Base-by-base conservation (phyloP, 1,140 invertebrate species). In the Leptonema lineaticorne region DNA sequence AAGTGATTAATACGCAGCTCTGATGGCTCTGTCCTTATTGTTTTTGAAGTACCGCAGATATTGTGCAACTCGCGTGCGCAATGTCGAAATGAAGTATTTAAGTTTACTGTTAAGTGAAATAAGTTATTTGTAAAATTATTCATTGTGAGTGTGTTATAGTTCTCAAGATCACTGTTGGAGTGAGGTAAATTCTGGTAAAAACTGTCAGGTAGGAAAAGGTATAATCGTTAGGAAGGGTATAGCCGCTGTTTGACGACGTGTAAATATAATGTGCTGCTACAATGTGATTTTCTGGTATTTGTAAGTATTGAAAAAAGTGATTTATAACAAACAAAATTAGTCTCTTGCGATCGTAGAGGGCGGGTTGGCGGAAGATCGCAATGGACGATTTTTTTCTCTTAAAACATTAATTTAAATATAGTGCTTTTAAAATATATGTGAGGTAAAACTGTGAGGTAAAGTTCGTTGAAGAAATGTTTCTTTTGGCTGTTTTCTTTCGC, bases 81-180 rank as follows among this genome's bases (percentile, higher is more conserved):
- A 27, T 28, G n/a, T 62, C 59, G 24, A 41, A 62, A 62, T 62
- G 59, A 62, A 62, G 16, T 62, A 62, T 27, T 45, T 62, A 62
- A 62, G 41, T 24, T 41, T 45, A 26, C 9, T 26, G 45, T 48
- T 60, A 37, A 45, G 37, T 41, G 2, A 41, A n/a, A 22, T 22
- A 20, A 16, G 20, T 53, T 20, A 26, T 26, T 26, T 53, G 24
- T 53, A 9, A 1, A 53, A 26, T 53, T 29, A 18, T 22, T 18
- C 14, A 11, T 9, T 26, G 58, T 30, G 27, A 62, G 16, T 45
- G 18, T 45, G 20, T 62, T 22, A 16, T 16, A 24, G 57, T 16
- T n/a, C n/a, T n/a, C n/a, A n/a, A n/a, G 24, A 27, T 14, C 5
- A 14, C 2, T 3, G 29, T 62, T n/a, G 29, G 5, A 28, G 7